Conservation (phyloP, 2,113 vertebrate species). For the Ramphastos sulfuratus region DNA sequence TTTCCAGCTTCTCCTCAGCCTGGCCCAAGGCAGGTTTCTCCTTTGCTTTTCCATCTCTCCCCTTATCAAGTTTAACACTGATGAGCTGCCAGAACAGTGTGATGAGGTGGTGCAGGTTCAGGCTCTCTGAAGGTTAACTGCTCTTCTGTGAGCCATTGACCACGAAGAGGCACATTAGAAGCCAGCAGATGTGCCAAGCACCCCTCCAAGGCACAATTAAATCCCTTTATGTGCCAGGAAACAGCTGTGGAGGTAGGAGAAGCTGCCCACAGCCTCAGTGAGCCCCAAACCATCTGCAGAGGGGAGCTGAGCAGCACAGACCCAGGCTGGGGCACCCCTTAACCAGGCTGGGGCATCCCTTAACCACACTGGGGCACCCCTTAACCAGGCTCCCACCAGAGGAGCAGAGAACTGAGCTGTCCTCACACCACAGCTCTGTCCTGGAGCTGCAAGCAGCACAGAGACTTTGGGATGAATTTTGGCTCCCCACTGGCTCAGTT, state of each 20-base stretch:
- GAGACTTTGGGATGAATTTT: neutral
- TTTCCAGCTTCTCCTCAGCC: neutral
- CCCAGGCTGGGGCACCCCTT: rapidly evolving
- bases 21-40: neutral
- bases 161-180: neutral
- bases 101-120: neutral
- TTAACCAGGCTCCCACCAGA: rapidly evolving
- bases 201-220: neutral
- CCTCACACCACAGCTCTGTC: rapidly evolving
- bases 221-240: neutral
- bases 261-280: neutral
- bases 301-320: neutral
- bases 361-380: neutral
- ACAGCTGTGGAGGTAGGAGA: neutral
- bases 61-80: neutral
- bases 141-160: neutral
- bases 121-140: constrained; percentile 36
- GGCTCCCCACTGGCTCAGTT: neutral
- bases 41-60: neutral
- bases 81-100: neutral
- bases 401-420: rapidly evolving
- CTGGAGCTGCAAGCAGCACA: no score
- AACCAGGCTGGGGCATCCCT: no score
- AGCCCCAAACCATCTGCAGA: neutral
- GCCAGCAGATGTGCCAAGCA: rapidly evolving